Evolutionary conservation across 1,140 invertebrate species (phyloP), one percentile per base, ranked within the genome.

Genomic region (Drosophila parvula): DNA sequence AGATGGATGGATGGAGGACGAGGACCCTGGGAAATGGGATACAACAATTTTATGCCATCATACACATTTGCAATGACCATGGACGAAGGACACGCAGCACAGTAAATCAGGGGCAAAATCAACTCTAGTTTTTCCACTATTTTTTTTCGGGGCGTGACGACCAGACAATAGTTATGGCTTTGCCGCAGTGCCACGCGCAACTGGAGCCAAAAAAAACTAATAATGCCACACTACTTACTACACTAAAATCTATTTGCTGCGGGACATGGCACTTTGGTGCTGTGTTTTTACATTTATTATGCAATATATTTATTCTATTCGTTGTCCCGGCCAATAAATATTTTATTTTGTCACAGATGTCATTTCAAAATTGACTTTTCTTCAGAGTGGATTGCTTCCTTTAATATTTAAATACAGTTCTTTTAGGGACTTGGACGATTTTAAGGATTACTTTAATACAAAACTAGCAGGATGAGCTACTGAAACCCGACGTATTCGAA

Each of bases 131-230:
- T n/a, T 55, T 55, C 18, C 28, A 22, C 28, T 51, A 22, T 16
- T 44, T 27, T 43, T 67, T 50, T 65, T 70, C 69, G 71, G 83
- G 83, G 83, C 75, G 63, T 79, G 79, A 88, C 76, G 65, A 79
- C 55, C 63, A 62, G 79, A 76, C 70, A 73, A 79, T 82, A 79
- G 70, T 73, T 69, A 82, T 86, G 60, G 62, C 70, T 78, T 65
- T 65, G 57, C 43, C 74, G 74, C 74, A 76, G 22, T 38, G 53
- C 62, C 44, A 34, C 34, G 28, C 12, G 32, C 9, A 56, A 38
- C 30, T 12, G 64, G 38, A 61, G 55, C 58, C 47, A 63, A 64
- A 61, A 74, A 65, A 28, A 63, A 27, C 32, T 48, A 67, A 57
- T 47, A 61, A 40, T 32, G 38, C 45, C 2, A 40, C 32, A 36